These are phyloP conservation scores for Drosophila infuscata DNA, from an alignment of 2,888 invertebrate species.

Conservation along the genomic window DNA sequence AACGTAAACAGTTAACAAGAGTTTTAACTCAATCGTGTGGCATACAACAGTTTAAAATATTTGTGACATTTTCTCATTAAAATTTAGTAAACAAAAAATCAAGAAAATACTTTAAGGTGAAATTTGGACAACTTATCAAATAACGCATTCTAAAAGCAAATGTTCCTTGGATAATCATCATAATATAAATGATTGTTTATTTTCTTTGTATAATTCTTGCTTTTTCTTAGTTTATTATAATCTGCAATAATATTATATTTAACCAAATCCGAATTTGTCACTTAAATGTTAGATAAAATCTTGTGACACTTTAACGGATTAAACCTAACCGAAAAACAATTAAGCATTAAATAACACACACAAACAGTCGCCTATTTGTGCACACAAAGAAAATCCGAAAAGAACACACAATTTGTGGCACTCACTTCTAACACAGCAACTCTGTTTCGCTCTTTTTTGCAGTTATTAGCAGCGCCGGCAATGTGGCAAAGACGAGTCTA, in stretches of 20 bases:
- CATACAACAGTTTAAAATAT: slow-evolving; percentile 10
- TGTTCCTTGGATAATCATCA: not conserved
- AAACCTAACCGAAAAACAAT: slow-evolving; percentile 49
- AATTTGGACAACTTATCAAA: not conserved
- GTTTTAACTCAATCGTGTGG: slow-evolving; percentile 15
- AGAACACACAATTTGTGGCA: slow-evolving; percentile 54
- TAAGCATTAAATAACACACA: slow-evolving; percentile 23
- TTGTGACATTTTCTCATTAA: not conserved
- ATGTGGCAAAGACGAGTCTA: slow-evolving; percentile 60
- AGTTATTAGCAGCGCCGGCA: slow-evolving; percentile 59
- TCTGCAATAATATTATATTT: too few species aligned
- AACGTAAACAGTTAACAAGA: slow-evolving; percentile 40
- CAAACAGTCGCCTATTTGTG: slow-evolving; percentile 38
- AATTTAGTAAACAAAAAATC: not conserved
- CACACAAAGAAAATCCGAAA: slow-evolving; percentile 53
- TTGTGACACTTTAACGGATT: slow-evolving; percentile 37
- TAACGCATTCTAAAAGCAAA: not conserved
- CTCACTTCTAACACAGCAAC: slow-evolving; percentile 44
- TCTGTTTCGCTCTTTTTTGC: slow-evolving; percentile 62
- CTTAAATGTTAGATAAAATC: slow-evolving; percentile 24
- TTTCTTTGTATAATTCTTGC: not conserved
- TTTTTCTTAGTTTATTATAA: not conserved
- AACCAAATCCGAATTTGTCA: not conserved
- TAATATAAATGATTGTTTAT: not conserved
- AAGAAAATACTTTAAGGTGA: not conserved